Evolutionary conservation across 2,113 vertebrate species (phyloP).

Genomic region (Merops nubicus): DNA sequence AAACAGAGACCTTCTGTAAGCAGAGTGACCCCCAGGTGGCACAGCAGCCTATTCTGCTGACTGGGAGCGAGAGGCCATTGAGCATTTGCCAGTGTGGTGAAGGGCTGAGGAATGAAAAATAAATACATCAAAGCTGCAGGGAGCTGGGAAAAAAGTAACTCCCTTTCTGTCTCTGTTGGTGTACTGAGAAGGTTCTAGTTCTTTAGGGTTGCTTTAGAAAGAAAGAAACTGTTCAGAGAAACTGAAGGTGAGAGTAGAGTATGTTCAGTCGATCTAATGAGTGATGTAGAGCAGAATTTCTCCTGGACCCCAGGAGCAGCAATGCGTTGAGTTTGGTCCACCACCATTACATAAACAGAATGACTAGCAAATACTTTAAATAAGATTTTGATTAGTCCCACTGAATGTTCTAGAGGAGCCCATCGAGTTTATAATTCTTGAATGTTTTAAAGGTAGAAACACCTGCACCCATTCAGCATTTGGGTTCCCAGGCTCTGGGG

Average conservation of each 20-base stretch:
- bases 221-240: background rate
- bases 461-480: fast-evolving
- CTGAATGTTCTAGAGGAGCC: background rate
- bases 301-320: background rate
- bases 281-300: background rate
- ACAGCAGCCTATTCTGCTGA: background rate
- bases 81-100: background rate
- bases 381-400: background rate
- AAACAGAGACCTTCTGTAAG: background rate
- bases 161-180: background rate
- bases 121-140: background rate
- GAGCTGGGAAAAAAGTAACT: background rate
- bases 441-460: background rate
- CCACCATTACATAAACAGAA: background rate
- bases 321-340: background rate
- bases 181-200: background rate
- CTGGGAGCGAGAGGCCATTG: background rate
- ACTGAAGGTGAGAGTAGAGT: background rate
- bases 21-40: background rate
- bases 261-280: background rate
- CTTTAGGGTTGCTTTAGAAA: background rate
- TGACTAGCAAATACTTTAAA: background rate
- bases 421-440: background rate
- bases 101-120: background rate
- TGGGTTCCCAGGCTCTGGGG: background rate